Percentiles rank a stretch among this genome's conserved stretches.
Conservation (phyloP, 92 coral and sea anemone species). For the Epizoanthus ramosus region DNA sequence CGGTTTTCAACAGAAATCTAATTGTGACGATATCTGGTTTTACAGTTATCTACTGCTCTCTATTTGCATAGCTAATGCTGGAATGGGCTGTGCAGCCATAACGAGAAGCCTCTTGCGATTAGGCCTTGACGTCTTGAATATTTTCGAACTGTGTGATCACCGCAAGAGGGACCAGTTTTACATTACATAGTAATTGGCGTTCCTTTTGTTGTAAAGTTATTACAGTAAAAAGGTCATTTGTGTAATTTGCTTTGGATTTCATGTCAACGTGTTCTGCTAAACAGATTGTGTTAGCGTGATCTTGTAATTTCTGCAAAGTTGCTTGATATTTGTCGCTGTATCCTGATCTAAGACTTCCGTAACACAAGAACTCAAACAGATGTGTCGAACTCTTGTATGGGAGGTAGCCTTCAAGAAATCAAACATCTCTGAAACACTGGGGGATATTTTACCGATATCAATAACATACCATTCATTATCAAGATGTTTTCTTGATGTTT, state of each 20-base stretch:
- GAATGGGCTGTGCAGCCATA: background rate
- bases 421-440: slow-evolving; percentile 14
- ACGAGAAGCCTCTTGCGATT: background rate
- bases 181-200: slow-evolving; percentile 27
- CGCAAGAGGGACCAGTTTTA: slow-evolving; percentile 5
- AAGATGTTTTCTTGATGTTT: slow-evolving; percentile 20
- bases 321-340: background rate
- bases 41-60: slow-evolving; percentile 9
- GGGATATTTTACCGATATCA: slow-evolving; percentile 41
- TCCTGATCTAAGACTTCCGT: slow-evolving; percentile 10
- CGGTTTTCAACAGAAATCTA: background rate
- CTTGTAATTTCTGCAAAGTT: background rate
- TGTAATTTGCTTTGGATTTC: slow-evolving; percentile 1
- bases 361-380: background rate
- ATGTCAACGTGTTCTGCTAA: slow-evolving; percentile 6
- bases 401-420: background rate
- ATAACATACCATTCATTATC: slow-evolving; percentile 32
- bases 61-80: slow-evolving; percentile 2
- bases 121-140: background rate
- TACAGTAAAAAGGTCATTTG: slow-evolving; percentile 33
- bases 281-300: background rate
- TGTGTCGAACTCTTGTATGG: background rate
- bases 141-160: slow-evolving; percentile 26
- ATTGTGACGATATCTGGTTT: background rate
- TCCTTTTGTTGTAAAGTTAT: slow-evolving; percentile 23